phyloP scores from a whole-genome alignment of 2,888 invertebrate species.

The Hypselothyrea guttata region DNA sequence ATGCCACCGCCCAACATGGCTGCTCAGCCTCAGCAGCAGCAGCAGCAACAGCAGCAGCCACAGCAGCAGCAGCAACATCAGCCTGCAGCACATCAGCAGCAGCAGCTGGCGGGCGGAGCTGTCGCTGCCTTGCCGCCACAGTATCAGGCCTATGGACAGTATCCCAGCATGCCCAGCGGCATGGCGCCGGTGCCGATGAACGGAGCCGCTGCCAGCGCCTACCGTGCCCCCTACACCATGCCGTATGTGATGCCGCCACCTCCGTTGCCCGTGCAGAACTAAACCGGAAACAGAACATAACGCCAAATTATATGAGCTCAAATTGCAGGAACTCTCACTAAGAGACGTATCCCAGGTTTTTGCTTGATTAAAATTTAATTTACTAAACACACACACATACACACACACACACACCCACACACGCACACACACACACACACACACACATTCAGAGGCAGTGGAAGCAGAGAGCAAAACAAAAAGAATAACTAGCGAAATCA shows the following conservation, averaged over 20 bases:
- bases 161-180: constrained; percentile 62
- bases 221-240: constrained; percentile 78
- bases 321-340: constrained; percentile 46
- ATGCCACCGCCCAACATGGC: constrained; percentile 70
- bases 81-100: constrained; percentile 38
- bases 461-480: background rate
- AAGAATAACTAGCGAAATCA: constrained; percentile 1
- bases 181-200: constrained; percentile 62
- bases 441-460: constrained; percentile 13
- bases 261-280: constrained; percentile 82
- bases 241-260: constrained; percentile 80
- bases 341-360: constrained; percentile 38
- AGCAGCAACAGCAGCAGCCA: constrained; percentile 41
- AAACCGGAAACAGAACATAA: constrained; percentile 50
- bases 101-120: constrained; percentile 41
- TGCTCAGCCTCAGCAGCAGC: constrained; percentile 54
- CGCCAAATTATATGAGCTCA: constrained; percentile 55
- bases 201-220: constrained; percentile 55
- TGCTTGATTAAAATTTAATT: constrained; percentile 66
- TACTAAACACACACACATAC: constrained; percentile 29
- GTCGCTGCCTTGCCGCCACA: constrained; percentile 39
- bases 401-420: constrained; percentile 12
- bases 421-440: constrained; percentile 20
- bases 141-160: constrained; percentile 52
- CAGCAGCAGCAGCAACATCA: constrained; percentile 29